A percentile compares a stretch with the other conserved stretches of the same genome.
Conservation (phyloP, 2,113 vertebrate genomes). For the Boulengeromyrus knoepffleri region DNA sequence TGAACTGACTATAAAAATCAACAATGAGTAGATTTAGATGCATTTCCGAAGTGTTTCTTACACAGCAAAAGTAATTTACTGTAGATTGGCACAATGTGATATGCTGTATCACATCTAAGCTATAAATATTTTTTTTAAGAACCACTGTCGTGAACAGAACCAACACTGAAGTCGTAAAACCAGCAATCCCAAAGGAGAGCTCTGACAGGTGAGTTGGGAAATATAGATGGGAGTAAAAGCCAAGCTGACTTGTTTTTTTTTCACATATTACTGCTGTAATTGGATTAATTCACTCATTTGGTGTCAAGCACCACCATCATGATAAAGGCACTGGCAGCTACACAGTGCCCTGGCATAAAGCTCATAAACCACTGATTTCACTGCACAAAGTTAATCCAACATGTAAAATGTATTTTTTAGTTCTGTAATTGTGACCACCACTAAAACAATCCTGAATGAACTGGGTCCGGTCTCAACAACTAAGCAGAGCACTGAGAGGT, state of each 20-base stretch:
- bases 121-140: conserved; percentile 29
- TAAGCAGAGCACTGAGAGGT: not conserved
- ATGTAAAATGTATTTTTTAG: conserved; percentile 3
- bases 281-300: not conserved
- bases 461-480: not conserved
- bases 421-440: conserved; percentile 2
- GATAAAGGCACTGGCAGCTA: not conserved
- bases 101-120: not conserved
- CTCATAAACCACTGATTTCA: not conserved
- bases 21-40: not conserved
- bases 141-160: conserved; percentile 27
- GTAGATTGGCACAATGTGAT: not conserved
- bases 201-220: not conserved
- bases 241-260: not conserved
- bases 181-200: not conserved
- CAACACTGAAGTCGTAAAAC: not conserved
- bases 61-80: not conserved
- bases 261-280: not conserved
- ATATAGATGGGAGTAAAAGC: not conserved
- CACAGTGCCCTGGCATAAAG: not conserved
- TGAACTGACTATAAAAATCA: not conserved
- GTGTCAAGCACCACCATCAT: not conserved
- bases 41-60: not conserved
- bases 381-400: not conserved
- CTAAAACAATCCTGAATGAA: not conserved